phyloP scores from a whole-genome alignment of 2,888 invertebrate genomes.

The Cacoxenus indagator region DNA sequence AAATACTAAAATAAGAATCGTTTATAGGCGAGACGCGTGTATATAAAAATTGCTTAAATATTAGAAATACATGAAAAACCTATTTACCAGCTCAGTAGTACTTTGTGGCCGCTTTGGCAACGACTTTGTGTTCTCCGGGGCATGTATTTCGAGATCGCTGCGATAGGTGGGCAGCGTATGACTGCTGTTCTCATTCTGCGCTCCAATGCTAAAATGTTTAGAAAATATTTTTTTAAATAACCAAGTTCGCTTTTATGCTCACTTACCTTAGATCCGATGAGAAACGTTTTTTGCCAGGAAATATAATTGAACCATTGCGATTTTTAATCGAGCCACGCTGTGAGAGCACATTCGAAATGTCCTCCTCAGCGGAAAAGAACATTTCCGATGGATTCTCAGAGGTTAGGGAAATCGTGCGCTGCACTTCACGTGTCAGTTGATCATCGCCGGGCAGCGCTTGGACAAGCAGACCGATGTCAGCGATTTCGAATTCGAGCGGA shows the following conservation, averaged over 20 bases:
- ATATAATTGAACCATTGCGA: conserved; percentile 67
- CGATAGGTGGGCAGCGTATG: conserved; percentile 73
- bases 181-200: conserved; percentile 65
- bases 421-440: conserved; percentile 71
- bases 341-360: conserved; percentile 73
- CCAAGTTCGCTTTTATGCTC: background rate
- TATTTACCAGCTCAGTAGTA: conserved; percentile 70
- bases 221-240: background rate
- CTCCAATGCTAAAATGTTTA: conserved; percentile 60
- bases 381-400: conserved; percentile 93
- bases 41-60: conserved; percentile 15
- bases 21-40: conserved; percentile 14
- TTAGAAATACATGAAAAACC: background rate
- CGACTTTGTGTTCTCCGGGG: conserved; percentile 74
- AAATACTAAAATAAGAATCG: conserved; percentile 13
- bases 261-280: conserved; percentile 70
- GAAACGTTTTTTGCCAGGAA: conserved; percentile 69
- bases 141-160: conserved; percentile 77
- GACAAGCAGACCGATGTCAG: conserved; percentile 66
- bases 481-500: conserved; percentile 69
- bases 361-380: conserved; percentile 95
- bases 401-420: conserved; percentile 87
- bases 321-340: conserved; percentile 67
- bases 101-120: conserved; percentile 70
- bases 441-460: conserved; percentile 52